Base-by-base conservation (phyloP, 2,797 vertebrate genomes). In the Tapera naevia region DNA sequence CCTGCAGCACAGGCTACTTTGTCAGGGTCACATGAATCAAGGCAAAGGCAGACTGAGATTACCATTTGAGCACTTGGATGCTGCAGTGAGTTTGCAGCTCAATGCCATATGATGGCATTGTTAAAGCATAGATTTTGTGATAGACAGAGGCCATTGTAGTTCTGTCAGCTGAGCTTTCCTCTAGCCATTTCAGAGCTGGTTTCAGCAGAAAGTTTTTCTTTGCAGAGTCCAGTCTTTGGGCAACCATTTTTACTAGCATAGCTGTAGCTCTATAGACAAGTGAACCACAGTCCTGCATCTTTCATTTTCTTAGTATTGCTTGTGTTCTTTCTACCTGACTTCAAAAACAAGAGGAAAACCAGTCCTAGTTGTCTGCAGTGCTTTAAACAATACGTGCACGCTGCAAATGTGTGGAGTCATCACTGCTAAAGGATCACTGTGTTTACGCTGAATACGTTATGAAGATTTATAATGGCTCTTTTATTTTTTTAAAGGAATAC, bases 361-460 rank as follows among this genome's bases (percentile, higher is more conserved):
- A 71, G 58, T 57, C 54, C 46, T 61, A 6, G 25, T 25, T 79
- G 35, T 58, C n/a, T 80, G 75, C 74, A 93, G 86, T 66, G 78
- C 94, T 96, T 90, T 96, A 95, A 97, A 80, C 54, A 84, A 57
- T 71, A 56, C 0, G 2, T 13, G 32, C 3, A 1, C 17, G 4
- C 21, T 66, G 76, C 54, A 46, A 85, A 92, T 75, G 46, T 86
- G 45, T 83, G 48, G 53, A 86, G 88, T 88, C 32, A 10, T 96
- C 85, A 41, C 54, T 93, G 72, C 76, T 67, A 67, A 85, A 72
- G 39, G 72, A 80, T 80, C 1, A 3, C 72, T 92, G 73, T 92
- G 76, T 94, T 87, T 91, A 72, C 92, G 82, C 81, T 92, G 84
- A 96, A 95, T 80, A 79, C 50, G 54, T 88, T 14, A 58, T 46